Evolutionary conservation across 1,140 invertebrate genomes (phyloP), one percentile per base, ranked within the genome.

Genomic region (Zaprionus vittiger): DNA sequence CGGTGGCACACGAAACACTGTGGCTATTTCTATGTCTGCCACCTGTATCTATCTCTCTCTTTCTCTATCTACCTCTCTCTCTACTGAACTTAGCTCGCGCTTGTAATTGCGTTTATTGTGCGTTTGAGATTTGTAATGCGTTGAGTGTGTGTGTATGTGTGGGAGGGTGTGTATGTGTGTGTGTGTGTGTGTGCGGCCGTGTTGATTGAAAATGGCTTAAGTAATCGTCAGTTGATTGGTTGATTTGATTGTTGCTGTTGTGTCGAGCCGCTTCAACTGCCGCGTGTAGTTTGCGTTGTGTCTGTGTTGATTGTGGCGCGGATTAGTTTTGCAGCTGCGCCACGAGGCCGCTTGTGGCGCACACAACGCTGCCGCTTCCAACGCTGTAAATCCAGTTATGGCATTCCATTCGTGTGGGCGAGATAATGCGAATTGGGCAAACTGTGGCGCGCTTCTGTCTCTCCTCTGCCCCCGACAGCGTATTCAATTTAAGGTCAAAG

Each of bases 151-250:
- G 24, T 2, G 37, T 26, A 15, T 52, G n/a, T 24, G 67, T 67
- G 22, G 47, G 11, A 26, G 24, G 24, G 24, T 17, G 34, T 22
- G 38, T 28, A 7, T 7, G 24, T 65, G 41, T 72, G 44, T 59
- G 52, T 57, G 52, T 47, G 73, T 71, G 54, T 63, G 59, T 69
- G 37, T 63, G 77, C 37, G 57, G 73, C 61, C 55, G 84, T 90
- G 84, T 90, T 89, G 84, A 89, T 89, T 89, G 84, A 89, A 89
- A 89, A 89, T 90, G 81, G 85, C 84, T 89, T 81, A 89, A 89
- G 84, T 89, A 89, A 89, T 89, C 81, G 85, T 79, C 85, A 84
- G 85, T 89, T 89, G 85, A 87, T 84, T 89, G 81, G 64, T 57
- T 84, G 85, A 84, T 89, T 75, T 73, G 84, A 89, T 87, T 83